phyloP scores from a whole-genome alignment of 2,113 vertebrate species.

The Muscicapa adusta region DNA sequence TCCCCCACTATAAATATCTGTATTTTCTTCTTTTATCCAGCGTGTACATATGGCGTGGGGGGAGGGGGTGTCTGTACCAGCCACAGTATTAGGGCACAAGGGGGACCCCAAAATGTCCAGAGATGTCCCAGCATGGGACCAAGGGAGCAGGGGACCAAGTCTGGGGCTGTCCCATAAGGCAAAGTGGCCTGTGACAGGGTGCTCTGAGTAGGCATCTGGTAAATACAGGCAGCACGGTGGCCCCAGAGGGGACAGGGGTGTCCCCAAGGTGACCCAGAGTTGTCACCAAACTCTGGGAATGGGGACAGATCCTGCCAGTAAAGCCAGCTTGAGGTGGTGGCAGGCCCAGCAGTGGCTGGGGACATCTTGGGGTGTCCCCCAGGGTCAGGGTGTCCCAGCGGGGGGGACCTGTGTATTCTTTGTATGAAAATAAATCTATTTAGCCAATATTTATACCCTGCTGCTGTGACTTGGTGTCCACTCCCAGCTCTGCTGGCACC shows the following conservation, averaged over 20 bases:
- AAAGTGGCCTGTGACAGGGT: not conserved
- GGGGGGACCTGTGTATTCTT: conserved; percentile 51
- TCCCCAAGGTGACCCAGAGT: not conserved
- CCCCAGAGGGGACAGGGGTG: too few relatives aligned
- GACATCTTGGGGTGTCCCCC: not conserved
- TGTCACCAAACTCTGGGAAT: not conserved
- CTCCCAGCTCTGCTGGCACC: not conserved
- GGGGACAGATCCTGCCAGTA: not conserved
- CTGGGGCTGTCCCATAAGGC: not conserved
- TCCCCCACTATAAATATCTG: conserved; percentile 15
- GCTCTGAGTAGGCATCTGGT: not conserved
- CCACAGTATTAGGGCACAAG: not conserved
- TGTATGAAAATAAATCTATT: conserved; percentile 74
- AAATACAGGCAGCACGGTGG: not conserved
- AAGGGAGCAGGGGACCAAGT: not conserved
- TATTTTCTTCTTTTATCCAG: conserved; percentile 55
- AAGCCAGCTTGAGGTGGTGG: not conserved
- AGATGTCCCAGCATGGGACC: not conserved
- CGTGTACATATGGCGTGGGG: not conserved
- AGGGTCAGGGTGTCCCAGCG: fast-evolving
- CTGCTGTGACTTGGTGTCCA: not conserved
- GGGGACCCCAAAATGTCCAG: not conserved
- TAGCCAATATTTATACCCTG: conserved; percentile 66
- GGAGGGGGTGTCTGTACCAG: not conserved
- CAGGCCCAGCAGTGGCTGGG: fast-evolving